Conservation (phyloP, 2,888 invertebrate genomes). For the Julus scanicus region DNA sequence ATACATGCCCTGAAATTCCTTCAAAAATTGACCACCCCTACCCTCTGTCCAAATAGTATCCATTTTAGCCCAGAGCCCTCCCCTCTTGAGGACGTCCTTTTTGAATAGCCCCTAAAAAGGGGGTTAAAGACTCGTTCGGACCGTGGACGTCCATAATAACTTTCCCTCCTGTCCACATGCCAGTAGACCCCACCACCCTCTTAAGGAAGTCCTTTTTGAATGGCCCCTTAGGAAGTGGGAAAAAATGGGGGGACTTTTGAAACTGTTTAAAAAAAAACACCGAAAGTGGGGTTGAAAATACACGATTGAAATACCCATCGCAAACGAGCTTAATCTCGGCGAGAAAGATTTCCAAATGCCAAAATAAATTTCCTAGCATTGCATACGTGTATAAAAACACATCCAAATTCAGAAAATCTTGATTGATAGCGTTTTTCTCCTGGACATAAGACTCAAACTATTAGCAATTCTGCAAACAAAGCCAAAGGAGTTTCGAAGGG, state of each 20-base stretch:
- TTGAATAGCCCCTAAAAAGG: too few species aligned
- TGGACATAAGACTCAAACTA: background rate
- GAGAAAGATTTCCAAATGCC: background rate
- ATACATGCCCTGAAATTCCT: background rate
- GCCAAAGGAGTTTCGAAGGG: background rate
- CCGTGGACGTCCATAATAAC: too few species aligned
- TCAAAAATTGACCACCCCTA: too few species aligned
- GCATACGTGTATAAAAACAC: background rate
- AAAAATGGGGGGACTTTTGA: background rate
- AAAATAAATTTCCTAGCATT: background rate
- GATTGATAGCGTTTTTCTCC: slow-evolving; percentile 20
- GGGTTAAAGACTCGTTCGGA: too few species aligned
- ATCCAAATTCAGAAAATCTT: slow-evolving; percentile 18
- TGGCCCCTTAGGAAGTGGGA: background rate
- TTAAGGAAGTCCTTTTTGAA: too few species aligned
- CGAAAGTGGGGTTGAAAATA: too few species aligned
- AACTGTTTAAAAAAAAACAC: too few species aligned
- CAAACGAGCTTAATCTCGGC: slow-evolving; percentile 32
- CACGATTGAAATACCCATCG: background rate
- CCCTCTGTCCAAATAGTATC: too few species aligned
- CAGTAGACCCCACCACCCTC: too few species aligned
- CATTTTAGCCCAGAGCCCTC: too few species aligned
- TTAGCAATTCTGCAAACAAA: slow-evolving; percentile 45
- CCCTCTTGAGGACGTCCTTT: too few species aligned
- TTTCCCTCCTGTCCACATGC: too few species aligned